Conservation (phyloP, 2,888 invertebrate species). For the Choreutis nemorana region DNA sequence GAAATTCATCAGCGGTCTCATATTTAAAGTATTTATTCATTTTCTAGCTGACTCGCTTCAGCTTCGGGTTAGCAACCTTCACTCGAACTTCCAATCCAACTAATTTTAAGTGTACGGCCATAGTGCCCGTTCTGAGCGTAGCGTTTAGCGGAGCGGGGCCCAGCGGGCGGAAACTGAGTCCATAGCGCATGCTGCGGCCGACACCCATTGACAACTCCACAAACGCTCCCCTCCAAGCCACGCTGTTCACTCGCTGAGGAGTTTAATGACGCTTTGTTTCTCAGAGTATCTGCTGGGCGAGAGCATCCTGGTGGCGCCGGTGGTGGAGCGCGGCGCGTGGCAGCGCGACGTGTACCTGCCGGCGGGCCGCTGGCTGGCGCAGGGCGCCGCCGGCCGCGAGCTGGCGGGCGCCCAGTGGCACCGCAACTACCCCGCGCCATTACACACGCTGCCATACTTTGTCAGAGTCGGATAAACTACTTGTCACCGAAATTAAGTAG, state of each 20-base stretch:
- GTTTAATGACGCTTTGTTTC: slow-evolving; percentile 2
- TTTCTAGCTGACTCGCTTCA: too few species aligned
- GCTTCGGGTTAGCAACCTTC: too few species aligned
- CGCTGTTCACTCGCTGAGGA: neutral
- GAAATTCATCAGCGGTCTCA: too few species aligned
- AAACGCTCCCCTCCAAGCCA: neutral
- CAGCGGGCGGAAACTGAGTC: too few species aligned
- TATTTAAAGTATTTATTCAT: too few species aligned
- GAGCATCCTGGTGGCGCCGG: slow-evolving; percentile 73
- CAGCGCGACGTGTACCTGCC: slow-evolving; percentile 72
- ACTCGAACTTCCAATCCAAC: too few species aligned
- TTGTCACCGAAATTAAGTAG: too few species aligned
- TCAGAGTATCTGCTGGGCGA: slow-evolving; percentile 77
- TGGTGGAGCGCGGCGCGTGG: slow-evolving; percentile 62
- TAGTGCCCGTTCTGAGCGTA: too few species aligned
- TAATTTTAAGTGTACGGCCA: too few species aligned
- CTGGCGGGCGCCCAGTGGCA: slow-evolving; percentile 62
- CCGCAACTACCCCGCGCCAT: slow-evolving; percentile 63
- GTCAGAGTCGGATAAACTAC: slow-evolving; percentile 11
- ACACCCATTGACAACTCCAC: too few species aligned
- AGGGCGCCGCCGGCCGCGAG: slow-evolving; percentile 25
- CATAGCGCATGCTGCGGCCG: too few species aligned
- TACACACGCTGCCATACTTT: slow-evolving; percentile 70
- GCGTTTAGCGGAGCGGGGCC: too few species aligned
- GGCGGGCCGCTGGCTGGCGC: slow-evolving; percentile 69